Conservation (phyloP, 2,888 invertebrate species). For the Penaeus monodon region DNA sequence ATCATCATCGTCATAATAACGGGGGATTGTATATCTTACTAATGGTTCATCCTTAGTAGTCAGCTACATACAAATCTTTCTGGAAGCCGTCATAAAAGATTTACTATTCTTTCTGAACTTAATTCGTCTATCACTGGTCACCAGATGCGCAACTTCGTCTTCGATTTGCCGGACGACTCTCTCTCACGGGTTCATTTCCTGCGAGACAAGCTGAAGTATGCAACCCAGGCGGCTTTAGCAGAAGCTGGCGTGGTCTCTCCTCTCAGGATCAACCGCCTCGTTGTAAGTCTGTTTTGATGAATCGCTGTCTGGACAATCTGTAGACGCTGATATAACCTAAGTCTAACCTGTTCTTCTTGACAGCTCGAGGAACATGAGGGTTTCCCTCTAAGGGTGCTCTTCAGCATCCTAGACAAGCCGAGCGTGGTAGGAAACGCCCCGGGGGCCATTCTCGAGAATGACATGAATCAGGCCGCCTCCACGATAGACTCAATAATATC, state of each 20-base stretch:
- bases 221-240: conserved; percentile 19
- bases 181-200: background rate
- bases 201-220: conserved; percentile 37
- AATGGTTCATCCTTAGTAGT: too few relatives aligned
- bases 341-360: too few relatives aligned
- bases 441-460: background rate
- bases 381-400: background rate
- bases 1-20: too few relatives aligned
- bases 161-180: conserved; percentile 41
- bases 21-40: too few relatives aligned
- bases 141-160: conserved; percentile 31
- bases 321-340: background rate
- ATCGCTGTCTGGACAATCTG: background rate
- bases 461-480: conserved; percentile 21
- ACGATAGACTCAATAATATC: conserved; percentile 15
- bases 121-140: too few relatives aligned
- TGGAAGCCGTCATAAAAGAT: too few relatives aligned
- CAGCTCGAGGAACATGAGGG: conserved; percentile 19
- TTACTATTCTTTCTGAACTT: too few relatives aligned
- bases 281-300: background rate
- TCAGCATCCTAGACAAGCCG: conserved; percentile 39
- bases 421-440: conserved; percentile 5
- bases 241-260: conserved; percentile 37
- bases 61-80: too few relatives aligned
- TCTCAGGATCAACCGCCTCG: conserved; percentile 39